These are phyloP conservation scores for Pachymerium ferrugineum DNA, from an alignment of 2,888 invertebrate species.

Conservation along the genomic window DNA sequence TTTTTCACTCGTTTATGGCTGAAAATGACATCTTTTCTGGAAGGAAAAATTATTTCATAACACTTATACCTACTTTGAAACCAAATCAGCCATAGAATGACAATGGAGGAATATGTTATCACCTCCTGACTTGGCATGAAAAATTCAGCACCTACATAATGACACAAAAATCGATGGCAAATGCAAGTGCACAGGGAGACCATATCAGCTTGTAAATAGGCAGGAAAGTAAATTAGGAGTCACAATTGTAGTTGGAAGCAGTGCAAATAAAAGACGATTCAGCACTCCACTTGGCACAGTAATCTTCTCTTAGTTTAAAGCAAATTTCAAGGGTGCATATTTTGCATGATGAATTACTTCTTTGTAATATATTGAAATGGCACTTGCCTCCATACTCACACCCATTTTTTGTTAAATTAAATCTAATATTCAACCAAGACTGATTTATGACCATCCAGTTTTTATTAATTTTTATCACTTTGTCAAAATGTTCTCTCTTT, in stretches of 20 bases:
- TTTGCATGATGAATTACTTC: background rate
- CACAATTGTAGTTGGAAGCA: background rate
- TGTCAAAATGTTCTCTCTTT: too few species aligned
- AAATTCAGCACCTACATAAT: constrained; percentile 2
- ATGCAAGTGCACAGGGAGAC: background rate
- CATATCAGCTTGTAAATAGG: constrained; percentile 2
- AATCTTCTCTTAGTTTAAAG: background rate
- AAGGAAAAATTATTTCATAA: background rate
- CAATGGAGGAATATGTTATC: background rate
- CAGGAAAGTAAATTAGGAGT: background rate
- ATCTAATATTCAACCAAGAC: background rate
- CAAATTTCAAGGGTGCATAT: background rate
- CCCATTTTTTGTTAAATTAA: background rate
- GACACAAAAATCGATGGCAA: constrained; percentile 2
- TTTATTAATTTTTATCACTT: too few species aligned
- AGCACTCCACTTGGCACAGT: background rate
- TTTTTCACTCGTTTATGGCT: background rate
- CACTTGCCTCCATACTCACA: background rate
- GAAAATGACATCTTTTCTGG: background rate
- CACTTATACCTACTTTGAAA: constrained; percentile 2
- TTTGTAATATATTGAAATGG: background rate
- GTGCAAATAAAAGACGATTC: constrained; percentile 2
- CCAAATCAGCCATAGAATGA: constrained; percentile 2
- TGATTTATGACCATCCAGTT: background rate
- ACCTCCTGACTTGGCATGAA: constrained; percentile 2